A percentile compares a stretch with the other conserved stretches of the same genome.
Evolutionary conservation across 2,888 invertebrate genomes (phyloP).

Genomic region (Rhamnusium bicolor): DNA sequence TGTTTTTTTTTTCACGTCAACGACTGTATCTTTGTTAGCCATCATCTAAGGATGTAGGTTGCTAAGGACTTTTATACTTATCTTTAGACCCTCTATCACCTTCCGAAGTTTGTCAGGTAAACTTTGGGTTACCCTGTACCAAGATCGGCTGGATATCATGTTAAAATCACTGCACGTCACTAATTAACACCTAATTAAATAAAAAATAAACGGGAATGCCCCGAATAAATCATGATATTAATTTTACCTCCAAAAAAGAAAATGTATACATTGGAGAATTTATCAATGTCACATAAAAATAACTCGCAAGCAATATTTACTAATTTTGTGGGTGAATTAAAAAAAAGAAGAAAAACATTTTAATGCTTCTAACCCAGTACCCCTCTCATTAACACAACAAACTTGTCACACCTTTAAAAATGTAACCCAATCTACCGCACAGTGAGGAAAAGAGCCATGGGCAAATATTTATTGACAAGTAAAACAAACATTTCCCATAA

Average conservation of each 20-base stretch:
- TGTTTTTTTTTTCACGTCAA: too few species aligned
- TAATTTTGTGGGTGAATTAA: background rate
- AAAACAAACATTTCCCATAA: constrained; percentile 28
- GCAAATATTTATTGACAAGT: constrained; percentile 29
- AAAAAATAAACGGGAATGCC: background rate
- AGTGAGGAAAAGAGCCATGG: background rate
- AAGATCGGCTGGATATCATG: too few species aligned
- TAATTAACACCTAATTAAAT: too few species aligned
- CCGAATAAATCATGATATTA: background rate
- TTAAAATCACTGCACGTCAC: too few species aligned
- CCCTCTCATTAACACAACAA: constrained; percentile 8
- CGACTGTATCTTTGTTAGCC: too few species aligned
- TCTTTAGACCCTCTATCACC: too few species aligned
- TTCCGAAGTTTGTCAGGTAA: too few species aligned
- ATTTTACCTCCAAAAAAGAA: background rate
- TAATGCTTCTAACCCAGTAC: background rate
- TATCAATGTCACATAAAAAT: too few species aligned
- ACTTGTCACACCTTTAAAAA: constrained; percentile 16
- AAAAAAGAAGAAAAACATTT: background rate
- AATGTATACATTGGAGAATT: background rate
- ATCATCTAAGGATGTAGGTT: too few species aligned
- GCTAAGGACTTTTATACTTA: too few species aligned
- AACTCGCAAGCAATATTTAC: background rate
- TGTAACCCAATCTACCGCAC: constrained; percentile 4
- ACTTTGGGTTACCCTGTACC: too few species aligned